Conservation (phyloP, 2,888 invertebrate species). For the Xanthia icteritia region DNA sequence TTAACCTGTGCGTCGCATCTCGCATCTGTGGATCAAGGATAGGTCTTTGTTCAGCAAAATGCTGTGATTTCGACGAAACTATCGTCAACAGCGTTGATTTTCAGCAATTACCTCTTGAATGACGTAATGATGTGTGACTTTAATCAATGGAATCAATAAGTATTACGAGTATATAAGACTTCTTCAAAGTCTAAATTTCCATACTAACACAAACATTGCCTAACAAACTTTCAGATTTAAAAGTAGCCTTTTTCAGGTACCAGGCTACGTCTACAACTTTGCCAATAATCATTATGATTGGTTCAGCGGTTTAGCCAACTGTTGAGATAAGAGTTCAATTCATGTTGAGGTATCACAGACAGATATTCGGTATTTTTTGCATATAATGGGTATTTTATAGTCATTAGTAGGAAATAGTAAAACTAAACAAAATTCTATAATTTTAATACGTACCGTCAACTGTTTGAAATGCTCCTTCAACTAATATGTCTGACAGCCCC, state of each 20-base stretch:
- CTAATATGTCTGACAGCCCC: constrained; percentile 76
- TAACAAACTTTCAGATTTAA: no score
- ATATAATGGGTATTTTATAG: neutral
- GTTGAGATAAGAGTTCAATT: no score
- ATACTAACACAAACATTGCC: neutral
- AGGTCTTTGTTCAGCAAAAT: no score
- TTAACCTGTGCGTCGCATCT: no score
- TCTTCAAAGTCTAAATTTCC: neutral
- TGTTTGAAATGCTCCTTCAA: constrained; percentile 78
- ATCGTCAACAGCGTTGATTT: no score
- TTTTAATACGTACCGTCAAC: constrained; percentile 66
- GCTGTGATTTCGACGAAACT: no score
- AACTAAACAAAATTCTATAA: neutral
- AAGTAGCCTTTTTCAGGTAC: neutral
- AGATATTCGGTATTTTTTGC: neutral
- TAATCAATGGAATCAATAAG: no score
- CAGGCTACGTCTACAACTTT: neutral
- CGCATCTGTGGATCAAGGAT: no score
- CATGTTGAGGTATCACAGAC: neutral
- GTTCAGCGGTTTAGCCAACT: no score
- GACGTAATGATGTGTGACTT: no score
- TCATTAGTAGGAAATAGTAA: no score
- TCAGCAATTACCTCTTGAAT: no score
- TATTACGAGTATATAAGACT: neutral
- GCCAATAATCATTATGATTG: neutral